Base-by-base conservation (phyloP, 2,113 vertebrate species). In the Cryptoleucopteryx plumbea region DNA sequence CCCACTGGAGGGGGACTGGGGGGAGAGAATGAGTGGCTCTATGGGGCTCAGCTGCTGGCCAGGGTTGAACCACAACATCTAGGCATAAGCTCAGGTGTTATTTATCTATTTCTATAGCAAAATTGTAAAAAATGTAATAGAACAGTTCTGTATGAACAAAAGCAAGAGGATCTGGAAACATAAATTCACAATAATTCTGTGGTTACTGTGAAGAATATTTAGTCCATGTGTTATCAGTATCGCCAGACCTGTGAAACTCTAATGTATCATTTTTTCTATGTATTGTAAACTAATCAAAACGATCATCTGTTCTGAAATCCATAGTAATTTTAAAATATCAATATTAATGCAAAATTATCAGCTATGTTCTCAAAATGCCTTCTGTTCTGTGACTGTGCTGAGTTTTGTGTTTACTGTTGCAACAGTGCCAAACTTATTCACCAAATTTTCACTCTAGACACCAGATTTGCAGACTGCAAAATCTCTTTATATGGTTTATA, bases 1-100 rank as follows among this genome's bases (percentile, higher is more conserved):
- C 45, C 55, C 10, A 13, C 4, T 38, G 18, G 6, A 3, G 15
- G 6, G 7, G 7, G 6, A 52, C 0, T 29, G 16, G 1, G 6
- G 7, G 6, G 11, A 48, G 10, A 22, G 52, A 25, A 3, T 27
- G 3, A 43, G 9, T 43, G 42, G 20, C 16, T 86, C 6, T 53
- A 1, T 58, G 40, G 18, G 27, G 2, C 12, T 79, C 5, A 7
- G 32, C 16, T 65, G 27, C 11, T 86, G 32, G 16, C 18, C 11
- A 9, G 14, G 11, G 7, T 61, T 45, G 53, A 90, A 50, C 3
- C 29, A 79, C 43, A 52, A 36, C 19, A 53, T 68, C 22, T 43
- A 66, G 19, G 23, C 22, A 48, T 26, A 89, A 83, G 20, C 0
- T 67, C 20, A 62, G 6, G 3, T n/a, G 13, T 52, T 71, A 23